Percentiles rank a stretch among this genome's conserved stretches.
Conservation (phyloP, 2,888 invertebrate genomes). For the Megastigmus dorsalis region DNA sequence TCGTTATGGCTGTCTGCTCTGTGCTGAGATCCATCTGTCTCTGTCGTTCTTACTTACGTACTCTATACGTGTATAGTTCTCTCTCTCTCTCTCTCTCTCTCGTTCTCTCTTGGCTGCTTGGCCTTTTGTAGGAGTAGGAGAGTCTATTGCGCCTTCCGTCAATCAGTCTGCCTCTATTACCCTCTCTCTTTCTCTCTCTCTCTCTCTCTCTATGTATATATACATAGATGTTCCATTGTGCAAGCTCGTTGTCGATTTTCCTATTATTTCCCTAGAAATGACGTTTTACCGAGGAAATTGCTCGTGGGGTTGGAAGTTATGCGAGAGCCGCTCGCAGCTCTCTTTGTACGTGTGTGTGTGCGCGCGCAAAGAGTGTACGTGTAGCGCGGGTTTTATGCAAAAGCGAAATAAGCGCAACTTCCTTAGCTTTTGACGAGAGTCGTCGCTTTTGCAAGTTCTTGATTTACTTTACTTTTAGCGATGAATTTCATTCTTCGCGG, state of each 20-base stretch:
- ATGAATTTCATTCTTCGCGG: no score
- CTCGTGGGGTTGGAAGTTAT: background rate
- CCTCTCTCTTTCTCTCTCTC: background rate
- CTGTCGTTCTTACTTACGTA: background rate
- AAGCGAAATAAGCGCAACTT: no score
- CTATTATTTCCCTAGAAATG: background rate
- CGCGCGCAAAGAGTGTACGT: no score
- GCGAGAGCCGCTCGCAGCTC: no score
- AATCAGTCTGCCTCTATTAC: background rate
- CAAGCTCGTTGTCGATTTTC: background rate
- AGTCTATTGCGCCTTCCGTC: background rate
- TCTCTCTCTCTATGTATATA: background rate
- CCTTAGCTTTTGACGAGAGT: no score
- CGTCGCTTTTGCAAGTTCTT: no score
- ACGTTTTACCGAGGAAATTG: background rate
- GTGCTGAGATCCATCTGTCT: no score
- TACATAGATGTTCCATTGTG: no score
- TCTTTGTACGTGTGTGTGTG: no score
- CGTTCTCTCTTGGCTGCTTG: background rate
- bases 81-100: background rate
- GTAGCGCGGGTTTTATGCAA: no score
- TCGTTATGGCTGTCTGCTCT: conserved; percentile 39
- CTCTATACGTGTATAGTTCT: background rate
- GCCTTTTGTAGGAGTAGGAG: background rate
- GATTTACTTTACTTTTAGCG: no score